These are phyloP conservation scores for Aurelia sp. DNA, from an alignment of 30 jellyfish, hydroid and myxozoan genomes.

Conservation along the genomic window DNA sequence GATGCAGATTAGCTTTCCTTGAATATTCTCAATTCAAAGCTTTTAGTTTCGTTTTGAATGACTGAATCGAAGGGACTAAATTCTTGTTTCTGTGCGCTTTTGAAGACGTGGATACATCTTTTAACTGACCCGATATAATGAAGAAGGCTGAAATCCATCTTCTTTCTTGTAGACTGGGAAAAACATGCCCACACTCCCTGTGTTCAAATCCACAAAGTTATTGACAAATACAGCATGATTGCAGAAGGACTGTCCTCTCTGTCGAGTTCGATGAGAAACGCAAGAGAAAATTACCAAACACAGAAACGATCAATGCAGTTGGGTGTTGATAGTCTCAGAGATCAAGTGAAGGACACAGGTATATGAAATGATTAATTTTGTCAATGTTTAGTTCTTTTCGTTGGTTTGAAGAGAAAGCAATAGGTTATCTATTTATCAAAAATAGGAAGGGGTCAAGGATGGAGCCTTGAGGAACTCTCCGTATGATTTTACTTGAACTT, in stretches of 20 bases:
- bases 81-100: too few species aligned
- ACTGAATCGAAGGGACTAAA: too few species aligned
- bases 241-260: constrained; percentile 24
- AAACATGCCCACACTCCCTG: constrained; percentile 27
- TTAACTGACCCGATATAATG: too few species aligned
- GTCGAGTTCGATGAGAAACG: constrained; percentile 9
- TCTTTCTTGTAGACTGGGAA: constrained; percentile 20
- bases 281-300: constrained; percentile 35
- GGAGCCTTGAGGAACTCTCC: background rate
- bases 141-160: background rate
- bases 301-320: constrained; percentile 33
- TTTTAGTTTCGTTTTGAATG: too few species aligned
- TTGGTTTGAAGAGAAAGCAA: background rate
- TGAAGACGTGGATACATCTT: too few species aligned
- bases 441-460: background rate
- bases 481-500: too few species aligned
- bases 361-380: background rate
- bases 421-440: too few species aligned
- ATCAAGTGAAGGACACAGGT: constrained; percentile 21
- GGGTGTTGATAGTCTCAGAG: constrained; percentile 22
- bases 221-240: constrained; percentile 35
- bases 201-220: constrained; percentile 32
- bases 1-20: too few species aligned
- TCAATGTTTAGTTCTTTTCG: background rate
- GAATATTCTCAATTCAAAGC: too few species aligned